These are phyloP conservation scores for Campoletis raptor DNA, from an alignment of 2,888 invertebrate species.

Conservation along the genomic window DNA sequence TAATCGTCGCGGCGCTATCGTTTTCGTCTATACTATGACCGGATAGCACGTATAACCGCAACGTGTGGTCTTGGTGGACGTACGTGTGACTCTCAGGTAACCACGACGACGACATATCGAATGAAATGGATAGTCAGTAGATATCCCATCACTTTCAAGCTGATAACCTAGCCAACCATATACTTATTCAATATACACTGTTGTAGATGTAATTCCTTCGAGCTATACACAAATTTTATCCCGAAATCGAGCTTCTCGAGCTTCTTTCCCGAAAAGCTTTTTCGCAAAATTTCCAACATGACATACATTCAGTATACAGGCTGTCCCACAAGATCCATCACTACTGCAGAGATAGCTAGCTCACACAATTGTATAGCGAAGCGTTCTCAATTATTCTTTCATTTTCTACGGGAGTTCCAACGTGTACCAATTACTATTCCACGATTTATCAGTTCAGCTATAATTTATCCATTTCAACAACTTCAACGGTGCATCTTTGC, in stretches of 20 bases:
- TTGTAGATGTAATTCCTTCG: slow-evolving; percentile 23
- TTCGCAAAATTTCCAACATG: neutral
- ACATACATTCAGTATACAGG: neutral
- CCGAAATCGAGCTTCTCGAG: slow-evolving; percentile 15
- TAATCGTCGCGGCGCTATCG: slow-evolving; percentile 38
- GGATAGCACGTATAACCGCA: neutral
- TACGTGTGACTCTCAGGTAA: slow-evolving; percentile 16
- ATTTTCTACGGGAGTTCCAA: neutral
- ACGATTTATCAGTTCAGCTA: neutral
- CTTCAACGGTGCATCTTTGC: neutral
- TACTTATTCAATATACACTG: slow-evolving; percentile 31
- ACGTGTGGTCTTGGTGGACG: slow-evolving; percentile 14
- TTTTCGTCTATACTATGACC: neutral
- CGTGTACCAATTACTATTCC: neutral
- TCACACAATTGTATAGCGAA: neutral
- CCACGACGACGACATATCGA: slow-evolving; percentile 38
- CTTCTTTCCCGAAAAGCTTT: neutral
- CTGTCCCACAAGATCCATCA: neutral
- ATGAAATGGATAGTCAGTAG: slow-evolving; percentile 44
- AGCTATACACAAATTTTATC: slow-evolving; percentile 26
- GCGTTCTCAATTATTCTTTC: neutral
- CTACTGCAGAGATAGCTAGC: neutral
- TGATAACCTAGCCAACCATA: slow-evolving; percentile 19
- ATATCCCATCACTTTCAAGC: slow-evolving; percentile 23
- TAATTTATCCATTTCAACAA: neutral